Base-by-base conservation (phyloP, 2,888 invertebrate genomes). In the Orthosia incerta region DNA sequence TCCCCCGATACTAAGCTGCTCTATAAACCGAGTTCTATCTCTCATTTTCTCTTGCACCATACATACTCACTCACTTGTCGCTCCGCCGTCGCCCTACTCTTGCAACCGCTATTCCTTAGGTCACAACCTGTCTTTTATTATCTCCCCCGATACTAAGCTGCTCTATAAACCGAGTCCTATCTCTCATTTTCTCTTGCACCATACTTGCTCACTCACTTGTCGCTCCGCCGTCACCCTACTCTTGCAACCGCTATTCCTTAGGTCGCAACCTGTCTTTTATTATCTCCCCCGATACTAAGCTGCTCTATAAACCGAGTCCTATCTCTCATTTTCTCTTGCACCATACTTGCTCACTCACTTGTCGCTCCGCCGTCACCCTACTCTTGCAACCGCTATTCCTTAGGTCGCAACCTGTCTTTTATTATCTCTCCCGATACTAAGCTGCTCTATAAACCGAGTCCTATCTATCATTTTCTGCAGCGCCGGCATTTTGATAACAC, bases 401-500 rank as follows among this genome's bases (percentile, higher is more conserved):
- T 71, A 75, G 71, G 78, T 61, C 69, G 56, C 76, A 76, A 70
- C 79, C 61, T 70, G 66, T 71, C 39, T 67, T 80, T 80, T 68
- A 82, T 46, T 80, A 80, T 77, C 78, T 57, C n/a, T 15, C 9
- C 12, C 60, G 67, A 70, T 79, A 76, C 61, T 18, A 57, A 81
- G 82, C 71, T 72, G 78, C 68, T 82, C 80, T 77, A 82, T 80
- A 80, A 80, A 77, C 82, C 39, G 82, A 82, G 64, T 78, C 64
- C 74, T 76, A 90, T 90, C 87, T 89, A 89, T 89, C 89, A 88
- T 88, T 88, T 76, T 76, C 45, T 39, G 56, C 84, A 64, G 65
- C 71, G 74, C 76, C 76, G 84, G 80, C 82, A 86, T 85, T 89
- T 89, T 88, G 90, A 90, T 90, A 90, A 87, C 80, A 71, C 65